These are phyloP conservation scores for Colaptes auratus DNA, from an alignment of 2,113 vertebrate genomes.

Conservation along the genomic window DNA sequence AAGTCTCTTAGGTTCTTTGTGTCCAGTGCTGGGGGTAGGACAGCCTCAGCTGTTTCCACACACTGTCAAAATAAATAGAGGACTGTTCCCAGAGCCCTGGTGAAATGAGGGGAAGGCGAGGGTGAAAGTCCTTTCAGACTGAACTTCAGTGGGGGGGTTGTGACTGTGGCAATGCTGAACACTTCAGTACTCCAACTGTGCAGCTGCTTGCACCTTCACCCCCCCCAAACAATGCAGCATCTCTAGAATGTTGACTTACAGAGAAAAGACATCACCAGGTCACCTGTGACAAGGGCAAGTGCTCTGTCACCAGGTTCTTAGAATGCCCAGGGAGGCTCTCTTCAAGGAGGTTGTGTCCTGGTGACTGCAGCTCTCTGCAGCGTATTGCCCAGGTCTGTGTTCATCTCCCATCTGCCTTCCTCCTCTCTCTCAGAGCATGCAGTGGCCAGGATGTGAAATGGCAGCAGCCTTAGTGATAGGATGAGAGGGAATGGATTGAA, in stretches of 20 bases:
- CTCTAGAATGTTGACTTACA: not conserved
- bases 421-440: not conserved
- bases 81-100: not conserved
- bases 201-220: not conserved
- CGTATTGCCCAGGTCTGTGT: fast-evolving
- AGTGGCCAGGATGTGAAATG: not conserved
- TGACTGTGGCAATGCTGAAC: not conserved
- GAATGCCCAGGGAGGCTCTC: fast-evolving
- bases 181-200: not conserved
- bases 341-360: not conserved
- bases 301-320: not conserved
- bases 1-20: not conserved
- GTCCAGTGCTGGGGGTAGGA: not conserved
- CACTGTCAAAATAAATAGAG: not conserved
- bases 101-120: not conserved
- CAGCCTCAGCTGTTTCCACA: not conserved
- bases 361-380: not conserved
- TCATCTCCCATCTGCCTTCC: not conserved
- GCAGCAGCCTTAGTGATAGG: not conserved
- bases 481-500: too few relatives aligned
- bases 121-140: not conserved
- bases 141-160: not conserved
- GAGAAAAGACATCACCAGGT: not conserved
- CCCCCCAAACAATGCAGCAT: not conserved
- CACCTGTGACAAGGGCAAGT: not conserved